A percentile compares a stretch with the other conserved stretches of the same genome.
Conservation (phyloP, 2,113 vertebrate genomes). For the Empidonax traillii region DNA sequence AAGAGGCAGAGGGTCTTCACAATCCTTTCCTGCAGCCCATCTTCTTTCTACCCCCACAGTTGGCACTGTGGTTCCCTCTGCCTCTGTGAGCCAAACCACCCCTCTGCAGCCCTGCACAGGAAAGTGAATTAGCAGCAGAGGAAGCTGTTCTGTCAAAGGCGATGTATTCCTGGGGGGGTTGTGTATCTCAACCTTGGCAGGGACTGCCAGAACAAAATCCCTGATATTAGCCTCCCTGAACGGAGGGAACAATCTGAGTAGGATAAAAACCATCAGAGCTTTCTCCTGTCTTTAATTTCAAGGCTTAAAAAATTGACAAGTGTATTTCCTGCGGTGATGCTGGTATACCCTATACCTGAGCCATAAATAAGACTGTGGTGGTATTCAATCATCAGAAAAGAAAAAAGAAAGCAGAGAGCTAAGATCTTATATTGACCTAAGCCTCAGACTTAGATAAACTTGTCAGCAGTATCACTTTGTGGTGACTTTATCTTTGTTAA, state of each 20-base stretch:
- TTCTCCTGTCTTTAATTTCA: slow-evolving; percentile 55
- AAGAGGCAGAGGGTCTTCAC: neutral
- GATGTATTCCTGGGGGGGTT: neutral
- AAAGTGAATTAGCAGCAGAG: neutral
- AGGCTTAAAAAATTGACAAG: slow-evolving; percentile 53
- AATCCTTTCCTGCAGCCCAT: neutral
- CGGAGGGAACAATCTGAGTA: neutral
- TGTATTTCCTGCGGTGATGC: slow-evolving; percentile 16
- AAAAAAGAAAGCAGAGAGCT: slow-evolving; percentile 8
- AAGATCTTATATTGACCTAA: slow-evolving; percentile 52
- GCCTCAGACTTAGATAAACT: slow-evolving; percentile 45
- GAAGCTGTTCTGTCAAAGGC: neutral
- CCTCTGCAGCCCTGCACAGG: neutral
- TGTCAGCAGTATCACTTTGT: slow-evolving; percentile 55
- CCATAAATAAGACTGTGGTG: slow-evolving; percentile 36
- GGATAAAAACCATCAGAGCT: slow-evolving; percentile 42
- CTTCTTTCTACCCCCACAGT: neutral
- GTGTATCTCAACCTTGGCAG: slow-evolving; percentile 32
- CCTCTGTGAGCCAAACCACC: neutral
- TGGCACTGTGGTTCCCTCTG: neutral
- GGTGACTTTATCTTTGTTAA: slow-evolving; percentile 48
- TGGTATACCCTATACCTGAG: neutral
- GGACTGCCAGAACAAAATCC: slow-evolving; percentile 32
- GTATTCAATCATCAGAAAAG: slow-evolving; percentile 16
- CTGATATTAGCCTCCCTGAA: slow-evolving; percentile 15